phyloP scores from a whole-genome alignment of 2,113 vertebrate genomes.

The Numenius arquata region DNA sequence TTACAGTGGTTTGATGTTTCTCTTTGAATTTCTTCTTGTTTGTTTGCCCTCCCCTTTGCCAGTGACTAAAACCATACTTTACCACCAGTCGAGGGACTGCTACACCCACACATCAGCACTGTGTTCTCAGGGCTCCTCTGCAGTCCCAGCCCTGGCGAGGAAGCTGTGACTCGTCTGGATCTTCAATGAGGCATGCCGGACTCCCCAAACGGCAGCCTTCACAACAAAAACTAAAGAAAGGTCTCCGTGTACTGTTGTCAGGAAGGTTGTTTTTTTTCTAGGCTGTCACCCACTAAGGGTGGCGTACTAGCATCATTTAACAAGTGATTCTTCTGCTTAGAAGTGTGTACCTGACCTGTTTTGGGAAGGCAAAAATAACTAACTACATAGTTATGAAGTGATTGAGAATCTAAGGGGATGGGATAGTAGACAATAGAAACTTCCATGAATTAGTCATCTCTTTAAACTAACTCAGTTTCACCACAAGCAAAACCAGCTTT shows the following conservation, averaged over 20 bases:
- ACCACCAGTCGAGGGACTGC: neutral
- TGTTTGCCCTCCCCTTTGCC: neutral
- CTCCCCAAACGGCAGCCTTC: neutral
- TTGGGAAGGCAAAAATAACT: neutral
- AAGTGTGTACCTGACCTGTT: neutral
- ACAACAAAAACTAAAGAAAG: neutral
- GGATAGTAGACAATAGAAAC: neutral
- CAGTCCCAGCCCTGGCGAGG: neutral
- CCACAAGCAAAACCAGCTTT: neutral
- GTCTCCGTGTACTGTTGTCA: neutral
- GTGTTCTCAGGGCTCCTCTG: neutral
- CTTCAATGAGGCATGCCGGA: neutral
- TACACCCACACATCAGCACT: neutral
- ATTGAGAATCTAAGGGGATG: neutral
- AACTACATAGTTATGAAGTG: neutral
- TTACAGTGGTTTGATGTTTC: neutral
- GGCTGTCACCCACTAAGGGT: neutral
- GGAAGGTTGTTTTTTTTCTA: neutral
- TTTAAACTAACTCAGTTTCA: neutral
- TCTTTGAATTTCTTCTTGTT: slow-evolving; percentile 16
- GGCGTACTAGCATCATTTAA: neutral
- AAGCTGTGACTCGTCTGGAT: neutral
- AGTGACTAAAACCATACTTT: neutral
- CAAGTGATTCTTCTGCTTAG: neutral
- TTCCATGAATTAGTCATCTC: neutral